A percentile compares a stretch with the other conserved stretches of the same genome.
phyloP scores from a whole-genome alignment of 2,113 vertebrate genomes.

The Calidris pygmaea region DNA sequence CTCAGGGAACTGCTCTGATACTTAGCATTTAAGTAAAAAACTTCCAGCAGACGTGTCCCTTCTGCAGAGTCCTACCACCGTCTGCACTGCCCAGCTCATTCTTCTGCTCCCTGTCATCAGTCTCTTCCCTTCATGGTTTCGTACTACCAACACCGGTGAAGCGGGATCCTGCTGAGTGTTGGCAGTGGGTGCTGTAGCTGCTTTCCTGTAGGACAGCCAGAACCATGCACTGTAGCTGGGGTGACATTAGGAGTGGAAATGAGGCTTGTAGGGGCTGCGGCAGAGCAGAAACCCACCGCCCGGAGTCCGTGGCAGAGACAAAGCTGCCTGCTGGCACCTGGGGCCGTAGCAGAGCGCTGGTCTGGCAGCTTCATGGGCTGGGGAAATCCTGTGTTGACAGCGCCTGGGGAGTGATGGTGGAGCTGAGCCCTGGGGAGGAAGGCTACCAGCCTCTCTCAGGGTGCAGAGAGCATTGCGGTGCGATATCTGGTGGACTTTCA shows the following conservation, averaged over 20 bases:
- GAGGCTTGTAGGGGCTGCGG: neutral
- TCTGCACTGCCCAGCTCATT: neutral
- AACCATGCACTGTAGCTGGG: accelerated
- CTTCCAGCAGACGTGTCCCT: neutral
- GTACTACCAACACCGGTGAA: accelerated
- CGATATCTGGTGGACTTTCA: slow-evolving; percentile 10
- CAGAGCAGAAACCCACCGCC: neutral
- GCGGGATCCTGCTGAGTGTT: accelerated
- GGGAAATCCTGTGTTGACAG: accelerated
- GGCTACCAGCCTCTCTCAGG: neutral
- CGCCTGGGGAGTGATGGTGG: neutral
- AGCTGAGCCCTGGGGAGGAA: neutral
- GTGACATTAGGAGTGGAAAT: neutral
- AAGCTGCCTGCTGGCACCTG: neutral
- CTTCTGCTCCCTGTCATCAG: neutral
- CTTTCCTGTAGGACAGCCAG: neutral
- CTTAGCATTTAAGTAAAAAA: neutral
- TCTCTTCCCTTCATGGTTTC: neutral
- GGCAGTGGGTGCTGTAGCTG: neutral
- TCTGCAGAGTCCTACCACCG: neutral
- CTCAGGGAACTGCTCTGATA: neutral
- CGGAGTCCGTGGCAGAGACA: accelerated
- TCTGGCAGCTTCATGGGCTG: accelerated
- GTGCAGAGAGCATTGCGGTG: neutral
- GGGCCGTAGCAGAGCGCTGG: neutral